Evolutionary conservation across 1,140 invertebrate species (phyloP).

Genomic region (Aphelenchoides besseyi): DNA sequence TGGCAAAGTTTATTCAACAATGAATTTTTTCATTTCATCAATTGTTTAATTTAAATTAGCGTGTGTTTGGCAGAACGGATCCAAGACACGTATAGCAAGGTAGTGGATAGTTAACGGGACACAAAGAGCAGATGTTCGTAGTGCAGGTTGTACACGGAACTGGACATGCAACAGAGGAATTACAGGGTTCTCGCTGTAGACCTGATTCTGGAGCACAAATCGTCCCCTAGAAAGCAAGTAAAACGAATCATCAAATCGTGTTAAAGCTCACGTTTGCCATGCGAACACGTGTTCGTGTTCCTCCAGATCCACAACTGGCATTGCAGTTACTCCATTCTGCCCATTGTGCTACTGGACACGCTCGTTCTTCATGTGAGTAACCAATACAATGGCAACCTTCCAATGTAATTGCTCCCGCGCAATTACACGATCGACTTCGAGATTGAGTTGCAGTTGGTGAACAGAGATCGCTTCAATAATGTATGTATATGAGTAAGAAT

Average conservation of each 20-base stretch:
- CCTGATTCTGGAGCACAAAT: not conserved
- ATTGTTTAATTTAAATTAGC: not conserved
- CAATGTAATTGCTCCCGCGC: not conserved
- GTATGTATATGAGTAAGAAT: too few species aligned
- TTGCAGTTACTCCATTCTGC: not conserved
- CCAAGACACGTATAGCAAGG: not conserved
- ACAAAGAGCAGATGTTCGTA: not conserved
- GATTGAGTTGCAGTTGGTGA: not conserved
- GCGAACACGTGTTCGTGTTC: not conserved
- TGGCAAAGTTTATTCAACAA: not conserved
- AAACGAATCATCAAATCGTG: not conserved
- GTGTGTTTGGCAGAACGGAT: not conserved
- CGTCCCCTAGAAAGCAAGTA: not conserved
- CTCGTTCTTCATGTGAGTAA: conserved; percentile 1
- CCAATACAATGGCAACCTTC: not conserved
- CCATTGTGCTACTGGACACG: not conserved
- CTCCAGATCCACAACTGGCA: not conserved
- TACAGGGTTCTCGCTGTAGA: not conserved
- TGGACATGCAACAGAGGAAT: not conserved
- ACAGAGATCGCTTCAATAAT: too few species aligned
- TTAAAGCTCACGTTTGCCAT: not conserved
- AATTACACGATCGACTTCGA: not conserved
- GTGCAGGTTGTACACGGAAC: not conserved
- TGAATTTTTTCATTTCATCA: too few species aligned
- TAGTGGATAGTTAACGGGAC: not conserved